phyloP scores from a whole-genome alignment of 2,797 vertebrate species.

The Lithobates sylvaticus region DNA sequence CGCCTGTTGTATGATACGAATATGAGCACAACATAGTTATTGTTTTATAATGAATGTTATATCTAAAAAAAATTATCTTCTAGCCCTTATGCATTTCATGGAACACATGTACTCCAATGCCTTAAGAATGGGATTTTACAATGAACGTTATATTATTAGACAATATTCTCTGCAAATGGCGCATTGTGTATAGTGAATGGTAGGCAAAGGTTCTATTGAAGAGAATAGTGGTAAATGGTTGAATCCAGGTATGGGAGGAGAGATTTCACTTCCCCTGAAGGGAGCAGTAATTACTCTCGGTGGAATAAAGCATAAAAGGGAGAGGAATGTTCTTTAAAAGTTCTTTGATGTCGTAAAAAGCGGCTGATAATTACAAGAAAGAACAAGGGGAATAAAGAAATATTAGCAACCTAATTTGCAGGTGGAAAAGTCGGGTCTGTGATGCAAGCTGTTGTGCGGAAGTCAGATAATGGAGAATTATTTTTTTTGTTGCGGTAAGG shows the following conservation, averaged over 20 bases:
- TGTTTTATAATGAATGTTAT: not conserved
- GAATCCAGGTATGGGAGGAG: not conserved
- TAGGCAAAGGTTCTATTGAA: not conserved
- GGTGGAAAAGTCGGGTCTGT: constrained; percentile 3
- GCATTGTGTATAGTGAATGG: not conserved
- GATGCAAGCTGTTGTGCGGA: not conserved
- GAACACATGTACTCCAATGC: not conserved
- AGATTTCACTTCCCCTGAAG: not conserved
- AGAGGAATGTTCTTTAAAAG: constrained; percentile 19
- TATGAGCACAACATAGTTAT: no score
- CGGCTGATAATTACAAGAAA: constrained; percentile 46
- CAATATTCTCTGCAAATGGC: not conserved
- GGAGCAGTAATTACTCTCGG: constrained; percentile 29
- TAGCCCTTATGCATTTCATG: not conserved
- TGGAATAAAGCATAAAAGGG: constrained; percentile 42
- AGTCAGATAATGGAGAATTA: not conserved
- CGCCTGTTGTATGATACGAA: no score
- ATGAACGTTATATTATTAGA: not conserved
- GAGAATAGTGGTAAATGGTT: constrained; percentile 19
- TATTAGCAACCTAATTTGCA: constrained; percentile 2
- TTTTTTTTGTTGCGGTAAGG: not conserved
- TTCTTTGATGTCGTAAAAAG: constrained; percentile 50
- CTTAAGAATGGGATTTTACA: not conserved
- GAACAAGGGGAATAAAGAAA: constrained; percentile 31
- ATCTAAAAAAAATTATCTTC: not conserved